Evolutionary conservation across 1,140 invertebrate species (phyloP).

Genomic region (Drosophila repleta): DNA sequence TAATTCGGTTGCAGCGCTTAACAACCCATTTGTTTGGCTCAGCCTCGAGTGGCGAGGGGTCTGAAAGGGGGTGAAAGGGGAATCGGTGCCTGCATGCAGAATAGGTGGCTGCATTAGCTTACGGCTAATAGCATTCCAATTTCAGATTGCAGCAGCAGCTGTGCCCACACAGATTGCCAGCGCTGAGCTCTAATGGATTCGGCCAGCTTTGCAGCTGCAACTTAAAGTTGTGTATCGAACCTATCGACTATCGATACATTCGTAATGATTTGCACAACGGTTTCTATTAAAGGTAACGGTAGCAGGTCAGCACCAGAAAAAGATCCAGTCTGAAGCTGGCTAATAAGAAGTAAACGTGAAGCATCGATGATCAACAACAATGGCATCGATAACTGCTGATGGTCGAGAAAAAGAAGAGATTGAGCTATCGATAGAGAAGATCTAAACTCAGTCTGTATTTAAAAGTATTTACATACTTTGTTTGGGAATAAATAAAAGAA

Average conservation of each 20-base stretch:
- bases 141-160: conserved; percentile 22
- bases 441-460: no score
- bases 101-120: conserved; percentile 49
- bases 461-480: no score
- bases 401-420: no score
- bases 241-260: conserved; percentile 1
- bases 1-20: conserved; percentile 63
- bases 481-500: no score
- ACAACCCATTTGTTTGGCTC: conserved; percentile 40
- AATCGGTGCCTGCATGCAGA: no score
- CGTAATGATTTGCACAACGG: not conserved
- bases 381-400: no score
- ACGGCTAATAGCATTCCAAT: conserved; percentile 59
- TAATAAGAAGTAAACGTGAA: no score
- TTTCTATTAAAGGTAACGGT: not conserved
- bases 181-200: not conserved
- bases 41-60: not conserved
- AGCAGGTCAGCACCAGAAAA: not conserved
- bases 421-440: no score
- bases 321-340: no score
- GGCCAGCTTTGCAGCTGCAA: not conserved
- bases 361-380: no score
- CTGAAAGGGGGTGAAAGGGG: no score
- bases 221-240: not conserved
- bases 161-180: conserved; percentile 9